phyloP scores from a whole-genome alignment of 2,888 invertebrate genomes.

The Allacma fusca region DNA sequence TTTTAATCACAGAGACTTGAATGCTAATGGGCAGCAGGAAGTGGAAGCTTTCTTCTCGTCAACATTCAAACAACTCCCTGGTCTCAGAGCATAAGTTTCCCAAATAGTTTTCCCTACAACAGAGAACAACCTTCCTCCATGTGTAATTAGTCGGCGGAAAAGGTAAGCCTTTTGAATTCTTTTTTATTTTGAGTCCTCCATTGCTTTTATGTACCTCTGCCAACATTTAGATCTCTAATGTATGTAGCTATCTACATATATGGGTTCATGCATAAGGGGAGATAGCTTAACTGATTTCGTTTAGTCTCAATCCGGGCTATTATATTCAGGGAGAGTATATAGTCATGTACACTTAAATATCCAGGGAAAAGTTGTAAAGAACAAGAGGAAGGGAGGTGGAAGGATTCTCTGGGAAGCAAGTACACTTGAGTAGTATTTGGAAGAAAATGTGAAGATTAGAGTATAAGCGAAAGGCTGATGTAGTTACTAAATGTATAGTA shows the following conservation, averaged over 20 bases:
- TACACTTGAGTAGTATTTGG: too few species aligned
- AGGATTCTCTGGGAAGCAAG: neutral
- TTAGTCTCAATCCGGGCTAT: too few species aligned
- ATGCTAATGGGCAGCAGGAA: neutral
- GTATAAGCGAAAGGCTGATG: neutral
- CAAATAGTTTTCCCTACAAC: neutral
- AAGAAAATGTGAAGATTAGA: neutral
- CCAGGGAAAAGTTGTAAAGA: neutral
- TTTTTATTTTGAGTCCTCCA: too few species aligned
- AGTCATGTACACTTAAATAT: too few species aligned
- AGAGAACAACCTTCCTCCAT: neutral
- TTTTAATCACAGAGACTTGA: conserved; percentile 8
- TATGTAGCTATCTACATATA: too few species aligned
- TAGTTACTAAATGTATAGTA: neutral
- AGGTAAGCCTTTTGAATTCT: neutral
- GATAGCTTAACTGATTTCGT: too few species aligned
- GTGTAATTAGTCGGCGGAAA: neutral
- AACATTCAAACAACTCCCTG: conserved; percentile 5
- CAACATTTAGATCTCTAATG: too few species aligned
- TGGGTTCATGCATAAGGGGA: too few species aligned
- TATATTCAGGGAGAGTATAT: too few species aligned
- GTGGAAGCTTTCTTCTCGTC: neutral
- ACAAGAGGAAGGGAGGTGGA: neutral
- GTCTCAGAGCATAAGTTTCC: conserved; percentile 7
- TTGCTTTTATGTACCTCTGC: too few species aligned